Evolutionary conservation across 2,888 invertebrate species (phyloP).

Genomic region (Lingula anatina): DNA sequence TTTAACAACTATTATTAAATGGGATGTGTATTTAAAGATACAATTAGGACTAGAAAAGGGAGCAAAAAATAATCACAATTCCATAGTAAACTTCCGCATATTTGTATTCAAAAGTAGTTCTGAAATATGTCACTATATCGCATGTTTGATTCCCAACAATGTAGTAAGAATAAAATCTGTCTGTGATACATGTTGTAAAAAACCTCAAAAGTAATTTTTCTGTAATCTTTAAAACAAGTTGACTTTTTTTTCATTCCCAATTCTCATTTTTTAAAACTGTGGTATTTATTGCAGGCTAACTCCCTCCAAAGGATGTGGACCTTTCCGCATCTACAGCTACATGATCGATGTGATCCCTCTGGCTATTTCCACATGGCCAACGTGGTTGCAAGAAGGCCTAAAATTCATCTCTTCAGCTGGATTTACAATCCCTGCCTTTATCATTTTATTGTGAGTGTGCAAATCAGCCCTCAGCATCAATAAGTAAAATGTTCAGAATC

Average conservation of each 20-base stretch:
- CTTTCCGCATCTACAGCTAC: conserved; percentile 30
- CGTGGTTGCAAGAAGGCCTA: conserved; percentile 16
- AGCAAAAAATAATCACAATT: no score
- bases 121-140: background rate
- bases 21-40: no score
- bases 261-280: background rate
- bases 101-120: no score
- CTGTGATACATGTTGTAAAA: no score
- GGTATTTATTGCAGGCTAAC: conserved; percentile 22
- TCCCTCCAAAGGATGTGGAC: conserved; percentile 43
- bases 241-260: no score
- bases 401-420: conserved; percentile 25
- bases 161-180: background rate
- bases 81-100: no score
- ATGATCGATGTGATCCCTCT: conserved; percentile 21
- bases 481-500: no score
- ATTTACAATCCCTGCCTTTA: conserved; percentile 27
- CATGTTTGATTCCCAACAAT: background rate
- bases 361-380: conserved; percentile 19
- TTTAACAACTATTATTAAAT: no score
- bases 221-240: no score
- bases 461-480: no score
- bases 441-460: conserved; percentile 64
- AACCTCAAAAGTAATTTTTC: no score
- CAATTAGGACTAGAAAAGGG: no score